Evolutionary conservation across 2,888 invertebrate species (phyloP).

Genomic region (Reticulitermes lucifugus): DNA sequence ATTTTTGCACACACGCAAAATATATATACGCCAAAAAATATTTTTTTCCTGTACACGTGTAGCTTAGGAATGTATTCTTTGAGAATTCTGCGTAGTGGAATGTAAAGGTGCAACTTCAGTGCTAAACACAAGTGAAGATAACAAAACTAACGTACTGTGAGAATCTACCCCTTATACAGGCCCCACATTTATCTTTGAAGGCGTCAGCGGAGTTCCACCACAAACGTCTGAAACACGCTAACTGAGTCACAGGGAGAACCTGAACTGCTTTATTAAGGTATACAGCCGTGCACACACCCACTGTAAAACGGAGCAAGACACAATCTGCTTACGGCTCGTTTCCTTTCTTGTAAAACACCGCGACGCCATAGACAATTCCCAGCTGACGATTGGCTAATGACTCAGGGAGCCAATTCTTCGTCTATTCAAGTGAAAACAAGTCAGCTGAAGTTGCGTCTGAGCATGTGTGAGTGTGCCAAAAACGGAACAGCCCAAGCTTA

Average conservation of each 20-base stretch:
- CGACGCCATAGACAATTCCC: constrained; percentile 6
- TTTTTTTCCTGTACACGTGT: neutral
- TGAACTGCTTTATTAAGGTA: neutral
- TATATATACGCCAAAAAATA: neutral
- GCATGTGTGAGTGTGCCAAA: neutral
- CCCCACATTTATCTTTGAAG: neutral
- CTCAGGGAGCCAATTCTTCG: neutral
- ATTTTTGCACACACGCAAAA: neutral
- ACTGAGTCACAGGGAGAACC: neutral
- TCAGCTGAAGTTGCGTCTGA: neutral
- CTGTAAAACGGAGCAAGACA: neutral
- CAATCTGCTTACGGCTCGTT: neutral
- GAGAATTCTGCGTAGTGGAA: neutral
- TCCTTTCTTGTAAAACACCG: neutral
- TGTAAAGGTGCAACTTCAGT: neutral
- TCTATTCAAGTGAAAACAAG: neutral
- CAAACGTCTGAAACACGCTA: neutral
- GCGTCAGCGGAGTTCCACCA: neutral
- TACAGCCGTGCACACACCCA: neutral
- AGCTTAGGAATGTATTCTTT: neutral
- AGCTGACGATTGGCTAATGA: constrained; percentile 6
- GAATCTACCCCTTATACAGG: neutral
- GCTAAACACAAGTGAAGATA: neutral
- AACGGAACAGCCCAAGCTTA: neutral
- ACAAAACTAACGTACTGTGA: neutral